These are phyloP conservation scores for Cygnus buccinator DNA, from an alignment of 2,113 vertebrate species.

Conservation along the genomic window DNA sequence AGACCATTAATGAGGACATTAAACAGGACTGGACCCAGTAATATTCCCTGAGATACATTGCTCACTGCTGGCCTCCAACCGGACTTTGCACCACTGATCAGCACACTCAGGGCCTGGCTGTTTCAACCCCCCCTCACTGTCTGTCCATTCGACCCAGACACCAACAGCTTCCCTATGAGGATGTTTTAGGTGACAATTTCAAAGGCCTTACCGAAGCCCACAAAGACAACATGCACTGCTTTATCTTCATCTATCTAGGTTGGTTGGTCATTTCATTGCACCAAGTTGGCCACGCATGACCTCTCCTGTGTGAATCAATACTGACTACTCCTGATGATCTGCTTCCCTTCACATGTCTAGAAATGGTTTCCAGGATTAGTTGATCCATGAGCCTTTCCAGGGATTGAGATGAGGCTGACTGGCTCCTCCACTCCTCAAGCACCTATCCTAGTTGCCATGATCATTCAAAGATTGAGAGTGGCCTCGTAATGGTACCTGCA, in stretches of 20 bases:
- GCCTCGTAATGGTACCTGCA: background rate
- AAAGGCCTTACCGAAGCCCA: background rate
- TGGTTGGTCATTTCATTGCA: background rate
- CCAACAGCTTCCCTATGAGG: background rate
- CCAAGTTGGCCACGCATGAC: background rate
- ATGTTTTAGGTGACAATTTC: background rate
- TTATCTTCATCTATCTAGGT: background rate
- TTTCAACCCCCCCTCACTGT: background rate
- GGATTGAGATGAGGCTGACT: background rate
- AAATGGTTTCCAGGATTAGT: background rate
- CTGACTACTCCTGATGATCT: background rate
- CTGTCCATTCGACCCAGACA: background rate
- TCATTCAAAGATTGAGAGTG: background rate
- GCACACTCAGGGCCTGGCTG: background rate
- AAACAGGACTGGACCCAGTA: background rate
- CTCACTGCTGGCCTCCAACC: background rate
- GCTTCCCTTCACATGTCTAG: background rate
- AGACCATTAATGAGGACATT: background rate
- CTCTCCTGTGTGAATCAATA: background rate
- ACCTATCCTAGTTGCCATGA: background rate
- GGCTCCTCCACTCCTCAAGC: background rate
- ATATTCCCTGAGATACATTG: background rate
- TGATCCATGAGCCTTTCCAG: background rate
- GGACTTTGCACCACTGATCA: background rate
- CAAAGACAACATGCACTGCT: background rate